Evolutionary conservation across 2,888 invertebrate species (phyloP), one percentile per base, ranked within the genome.

Genomic region (Parasteatoda lunata): DNA sequence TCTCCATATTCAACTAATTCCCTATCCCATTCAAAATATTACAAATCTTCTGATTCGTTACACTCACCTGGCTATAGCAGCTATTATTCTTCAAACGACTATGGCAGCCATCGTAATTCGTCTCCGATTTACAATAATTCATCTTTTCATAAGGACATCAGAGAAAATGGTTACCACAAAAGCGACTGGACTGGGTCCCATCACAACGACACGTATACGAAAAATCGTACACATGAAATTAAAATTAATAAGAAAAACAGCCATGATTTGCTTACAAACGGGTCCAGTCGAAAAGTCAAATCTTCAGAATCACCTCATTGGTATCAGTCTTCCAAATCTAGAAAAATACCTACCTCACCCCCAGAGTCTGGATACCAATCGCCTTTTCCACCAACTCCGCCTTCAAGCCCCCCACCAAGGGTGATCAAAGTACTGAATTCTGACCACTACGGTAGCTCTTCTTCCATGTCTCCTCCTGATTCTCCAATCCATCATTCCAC

Each of bases 331-430:
- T 71, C 70, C 4, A 78, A 78, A 13, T 64, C 68, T 5, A 81
- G 78, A 47, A 87, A 87, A 51, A 82, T 82, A 13, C 87, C 87
- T 9, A 87, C 87, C 0, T 87, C 87, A 8, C 87, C 87, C 1
- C 87, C 87, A 47, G 87, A 87, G 65, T 87, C 87, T 3, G 87
- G 87, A 11, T 87, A 87, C 69, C 87, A 87, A 52, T 87, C 87
- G 4, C 87, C 87, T 0, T 82, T 87, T 78, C 88, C 88, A 5
- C 81, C 88, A 15, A 79, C 88, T 3, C 88, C 88, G n/a, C 88
- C 88, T 11, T 83, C 78, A 8, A 88, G 88, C 71, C 88, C 88
- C 11, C 88, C 88, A 6, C 88, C 88, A 54, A 77, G 88, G 8
- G 72, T 88, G 48, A 83, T 88, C 9, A 82, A 83, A 49, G 69